phyloP scores from a whole-genome alignment of 2,797 vertebrate genomes.

The Naso thynnoides region DNA sequence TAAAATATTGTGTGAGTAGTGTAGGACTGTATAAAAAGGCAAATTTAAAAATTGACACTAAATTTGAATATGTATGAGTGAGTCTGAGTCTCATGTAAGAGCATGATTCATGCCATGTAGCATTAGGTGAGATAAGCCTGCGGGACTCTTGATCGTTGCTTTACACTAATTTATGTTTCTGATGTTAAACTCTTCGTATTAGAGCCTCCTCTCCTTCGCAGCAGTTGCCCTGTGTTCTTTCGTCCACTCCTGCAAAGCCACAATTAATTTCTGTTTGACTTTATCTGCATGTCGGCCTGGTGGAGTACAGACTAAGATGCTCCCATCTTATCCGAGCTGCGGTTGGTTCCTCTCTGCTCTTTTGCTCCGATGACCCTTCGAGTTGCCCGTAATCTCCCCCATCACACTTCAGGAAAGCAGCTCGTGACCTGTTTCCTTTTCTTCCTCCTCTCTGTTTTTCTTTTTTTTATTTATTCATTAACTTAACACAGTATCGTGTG shows the following conservation, averaged over 20 bases:
- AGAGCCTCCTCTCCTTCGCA: slow-evolving; percentile 38
- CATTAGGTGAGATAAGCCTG: slow-evolving; percentile 53
- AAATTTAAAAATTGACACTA: slow-evolving; percentile 41
- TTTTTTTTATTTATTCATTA: slow-evolving; percentile 74
- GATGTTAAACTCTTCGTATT: slow-evolving; percentile 43
- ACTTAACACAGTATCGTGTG: slow-evolving; percentile 65
- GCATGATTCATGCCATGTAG: slow-evolving; percentile 45
- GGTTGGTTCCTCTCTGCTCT: slow-evolving; percentile 45
- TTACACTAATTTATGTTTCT: slow-evolving; percentile 30
- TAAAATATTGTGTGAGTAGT: slow-evolving; percentile 15
- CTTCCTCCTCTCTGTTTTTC: slow-evolving; percentile 37
- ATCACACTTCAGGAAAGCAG: slow-evolving; percentile 76
- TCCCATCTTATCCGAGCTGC: slow-evolving; percentile 60
- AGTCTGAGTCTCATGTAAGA: slow-evolving; percentile 34
- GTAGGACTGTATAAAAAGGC: neutral
- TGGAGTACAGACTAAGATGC: slow-evolving; percentile 67
- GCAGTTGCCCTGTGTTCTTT: slow-evolving; percentile 32
- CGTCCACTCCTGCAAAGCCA: slow-evolving; percentile 68
- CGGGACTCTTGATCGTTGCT: slow-evolving; percentile 42
- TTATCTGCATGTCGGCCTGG: slow-evolving; percentile 78
- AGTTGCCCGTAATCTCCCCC: slow-evolving; percentile 63
- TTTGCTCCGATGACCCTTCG: slow-evolving; percentile 73
- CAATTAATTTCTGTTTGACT: slow-evolving; percentile 81
- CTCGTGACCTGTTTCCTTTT: slow-evolving; percentile 53
- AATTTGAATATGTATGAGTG: slow-evolving; percentile 19